Evolutionary conservation across 2,797 vertebrate genomes (phyloP), one percentile per base, ranked within the genome.

Genomic region (Xyrichtys novacula): DNA sequence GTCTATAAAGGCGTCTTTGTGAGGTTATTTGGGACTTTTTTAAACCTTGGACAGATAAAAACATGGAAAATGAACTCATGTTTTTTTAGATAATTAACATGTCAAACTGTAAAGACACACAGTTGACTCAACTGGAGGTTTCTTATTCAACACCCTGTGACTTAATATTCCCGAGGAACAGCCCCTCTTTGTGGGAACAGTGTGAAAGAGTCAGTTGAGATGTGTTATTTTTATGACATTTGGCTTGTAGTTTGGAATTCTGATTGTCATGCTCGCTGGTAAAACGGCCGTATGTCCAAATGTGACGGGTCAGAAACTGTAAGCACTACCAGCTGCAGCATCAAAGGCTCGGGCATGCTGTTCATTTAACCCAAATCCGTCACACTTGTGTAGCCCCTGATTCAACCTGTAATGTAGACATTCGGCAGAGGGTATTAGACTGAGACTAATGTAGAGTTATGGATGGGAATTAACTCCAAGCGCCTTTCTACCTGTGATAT

Each of bases 281-380:
- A 78, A 88, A 89, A 83, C 42, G 67, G 49, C 76, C 76, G 76
- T 68, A 76, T 82, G 65, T 91, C 84, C 88, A 61, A 85, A 81
- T 80, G 67, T 76, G 81, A 87, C 44, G 85, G 85, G 85, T 88
- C 85, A 85, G 82, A 83, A 90, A 84, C 74, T 67, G 67, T 89
- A 91, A 93, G 85, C 85, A 77, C 83, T 89, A 91, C 89, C 92
- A 92, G 90, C 91, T 92, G 91, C 85, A 65, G 81, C 89, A 90
- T 93, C 86, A 93, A 92, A 93, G 89, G 49, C 39, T 55, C 69
- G 8, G 49, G 84, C 84, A 56, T 71, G 77, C 81, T 84, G 85
- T 88, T 91, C 79, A 59, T 89, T 91, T 88, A 84, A 87, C 83
- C 83, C 71, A 79, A 78, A 90, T 89, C 85, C 48, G 80, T 91